These are phyloP conservation scores for Neodiprion pinetum DNA, from an alignment of 1,140 invertebrate genomes.

Conservation along the genomic window DNA sequence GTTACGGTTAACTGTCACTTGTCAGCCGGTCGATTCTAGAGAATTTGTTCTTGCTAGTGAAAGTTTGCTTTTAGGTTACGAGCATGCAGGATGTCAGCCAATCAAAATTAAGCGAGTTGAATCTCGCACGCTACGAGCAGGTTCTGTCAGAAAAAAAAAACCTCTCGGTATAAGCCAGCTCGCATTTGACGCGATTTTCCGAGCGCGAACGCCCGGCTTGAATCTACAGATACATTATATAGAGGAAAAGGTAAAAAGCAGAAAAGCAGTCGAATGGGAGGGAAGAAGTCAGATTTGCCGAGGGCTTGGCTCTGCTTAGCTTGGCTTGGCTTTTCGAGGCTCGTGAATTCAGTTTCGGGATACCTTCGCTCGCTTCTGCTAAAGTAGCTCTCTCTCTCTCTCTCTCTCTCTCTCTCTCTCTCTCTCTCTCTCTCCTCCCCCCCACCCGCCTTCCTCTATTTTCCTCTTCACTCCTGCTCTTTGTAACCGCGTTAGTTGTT, in stretches of 20 bases:
- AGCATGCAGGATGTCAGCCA: no score
- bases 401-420: not conserved
- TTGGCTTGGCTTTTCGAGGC: not conserved
- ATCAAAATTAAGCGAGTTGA: no score
- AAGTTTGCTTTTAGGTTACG: no score
- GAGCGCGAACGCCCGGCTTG: not conserved
- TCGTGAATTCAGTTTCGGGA: not conserved
- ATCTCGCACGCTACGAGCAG: no score
- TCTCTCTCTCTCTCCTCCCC: no score
- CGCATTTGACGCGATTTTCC: not conserved
- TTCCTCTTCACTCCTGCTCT: not conserved
- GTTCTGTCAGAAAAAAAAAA: no score
- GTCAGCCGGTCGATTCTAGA: no score
- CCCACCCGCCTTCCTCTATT: not conserved
- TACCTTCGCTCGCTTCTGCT: not conserved
- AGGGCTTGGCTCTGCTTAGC: not conserved
- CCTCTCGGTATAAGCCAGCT: not conserved
- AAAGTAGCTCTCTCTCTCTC: not conserved
- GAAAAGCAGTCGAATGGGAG: not conserved
- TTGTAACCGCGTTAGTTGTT: conserved; percentile 1
- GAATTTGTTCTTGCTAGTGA: no score
- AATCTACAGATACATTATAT: no score
- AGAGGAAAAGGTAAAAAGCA: no score
- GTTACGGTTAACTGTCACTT: no score
- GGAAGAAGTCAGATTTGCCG: not conserved